Evolutionary conservation across 2,797 vertebrate species (phyloP), one percentile per base, ranked within the genome.

Genomic region (Eleutherodactylus coqui): DNA sequence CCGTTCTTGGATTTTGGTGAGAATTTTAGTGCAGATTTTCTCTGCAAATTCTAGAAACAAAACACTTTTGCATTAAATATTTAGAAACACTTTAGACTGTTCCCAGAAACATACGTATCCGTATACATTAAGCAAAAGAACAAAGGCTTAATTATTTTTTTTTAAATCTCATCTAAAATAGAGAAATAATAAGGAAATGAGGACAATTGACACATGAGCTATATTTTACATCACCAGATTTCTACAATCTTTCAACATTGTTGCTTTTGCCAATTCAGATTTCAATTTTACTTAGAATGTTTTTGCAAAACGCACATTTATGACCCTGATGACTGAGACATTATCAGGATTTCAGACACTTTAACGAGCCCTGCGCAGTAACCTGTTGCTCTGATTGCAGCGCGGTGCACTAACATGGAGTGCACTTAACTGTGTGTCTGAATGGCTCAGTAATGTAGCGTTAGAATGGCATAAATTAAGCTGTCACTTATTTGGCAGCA

Each of bases 401-500:
- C 88, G 87, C 90, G 88, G 89, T 81, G 89, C 91, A 91, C 91
- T 94, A 93, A 90, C 91, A 9, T 90, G 91, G 94, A 94, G 93
- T 91, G 90, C 92, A 91, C 93, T 95, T 94, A 93, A 93, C 93
- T 92, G 94, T 93, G 93, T 92, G 90, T 92, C 93, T 94, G 93
- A 95, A 95, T 94, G 92, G 94, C 91, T 95, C 93, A 91, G 94
- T 94, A 95, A 95, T 94, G 92, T 92, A 93, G 94, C 93, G 95
- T 94, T 93, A 94, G 93, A 91, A 93, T 91, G 93, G 94, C 94
- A 96, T 96, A 95, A 96, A 96, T 96, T 96, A 96, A 95, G 94
- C 93, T 96, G 95, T 96, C 95, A 95, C 95, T 94, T 95, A 93
- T 95, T 95, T 96, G 95, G 94, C 95, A 95, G 94, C 92, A 88